Percentiles rank a stretch among this genome's conserved stretches.
These are phyloP conservation scores for Nipponia nippon DNA, from an alignment of 2,113 vertebrate genomes.

Conservation along the genomic window DNA sequence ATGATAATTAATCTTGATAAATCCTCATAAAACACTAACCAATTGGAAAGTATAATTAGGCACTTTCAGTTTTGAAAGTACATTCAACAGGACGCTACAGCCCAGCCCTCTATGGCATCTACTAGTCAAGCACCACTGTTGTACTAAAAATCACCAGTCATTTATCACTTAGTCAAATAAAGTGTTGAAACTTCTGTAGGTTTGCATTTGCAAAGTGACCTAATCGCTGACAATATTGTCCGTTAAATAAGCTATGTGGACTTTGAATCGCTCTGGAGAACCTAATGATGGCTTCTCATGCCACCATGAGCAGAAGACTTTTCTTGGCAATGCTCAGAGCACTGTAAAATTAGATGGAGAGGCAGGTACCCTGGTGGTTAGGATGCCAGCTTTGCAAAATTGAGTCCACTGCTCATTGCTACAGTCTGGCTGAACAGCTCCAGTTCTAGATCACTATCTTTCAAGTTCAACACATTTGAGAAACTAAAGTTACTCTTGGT, in stretches of 20 bases:
- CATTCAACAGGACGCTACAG: background rate
- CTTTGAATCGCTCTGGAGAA: background rate
- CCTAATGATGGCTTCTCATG: background rate
- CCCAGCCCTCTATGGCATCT: background rate
- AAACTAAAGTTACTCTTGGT: background rate
- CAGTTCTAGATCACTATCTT: background rate
- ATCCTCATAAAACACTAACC: background rate
- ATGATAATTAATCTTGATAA: constrained; percentile 35
- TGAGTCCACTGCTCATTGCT: background rate
- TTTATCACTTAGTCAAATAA: background rate
- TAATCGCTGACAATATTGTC: background rate
- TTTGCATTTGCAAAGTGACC: background rate
- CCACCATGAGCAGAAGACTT: background rate
- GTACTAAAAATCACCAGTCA: background rate
- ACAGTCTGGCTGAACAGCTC: background rate
- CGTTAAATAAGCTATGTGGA: background rate
- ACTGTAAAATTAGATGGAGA: background rate
- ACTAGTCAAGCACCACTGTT: background rate
- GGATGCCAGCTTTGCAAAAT: background rate
- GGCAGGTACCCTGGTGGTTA: background rate
- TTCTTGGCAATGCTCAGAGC: background rate
- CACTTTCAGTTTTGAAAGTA: background rate
- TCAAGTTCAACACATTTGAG: background rate
- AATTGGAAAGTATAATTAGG: constrained; percentile 4
- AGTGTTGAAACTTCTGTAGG: background rate